Evolutionary conservation across 2,797 vertebrate species (phyloP).

Genomic region (Gallinago nigripennis): DNA sequence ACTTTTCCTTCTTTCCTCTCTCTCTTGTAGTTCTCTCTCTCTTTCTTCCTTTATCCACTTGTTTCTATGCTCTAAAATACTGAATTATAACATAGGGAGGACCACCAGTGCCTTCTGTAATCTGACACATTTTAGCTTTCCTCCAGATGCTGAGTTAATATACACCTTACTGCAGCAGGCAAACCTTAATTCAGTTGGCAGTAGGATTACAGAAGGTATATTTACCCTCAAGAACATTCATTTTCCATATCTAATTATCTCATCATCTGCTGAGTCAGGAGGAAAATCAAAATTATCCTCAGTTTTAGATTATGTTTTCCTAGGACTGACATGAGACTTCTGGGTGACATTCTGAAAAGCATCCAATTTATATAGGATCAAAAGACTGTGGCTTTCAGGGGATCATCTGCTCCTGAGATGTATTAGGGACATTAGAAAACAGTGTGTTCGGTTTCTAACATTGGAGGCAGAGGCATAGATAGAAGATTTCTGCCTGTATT

Average conservation of each 20-base stretch:
- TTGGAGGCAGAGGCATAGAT: neutral
- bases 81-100: neutral
- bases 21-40: neutral
- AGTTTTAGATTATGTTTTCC: neutral
- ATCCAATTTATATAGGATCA: constrained; percentile 23
- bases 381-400: constrained; percentile 18
- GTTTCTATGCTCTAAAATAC: neutral
- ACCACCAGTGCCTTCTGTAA: constrained; percentile 15
- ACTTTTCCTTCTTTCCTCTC: neutral
- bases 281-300: neutral
- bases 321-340: constrained; percentile 5
- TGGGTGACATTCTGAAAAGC: constrained; percentile 37
- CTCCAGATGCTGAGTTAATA: neutral
- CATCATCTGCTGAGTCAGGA: constrained; percentile 6
- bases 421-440: constrained; percentile 1
- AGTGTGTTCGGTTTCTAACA: neutral
- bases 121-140: neutral
- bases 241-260: constrained; percentile 44
- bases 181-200: constrained; percentile 14
- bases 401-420: constrained; percentile 1
- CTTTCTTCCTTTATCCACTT: neutral
- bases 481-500: neutral
- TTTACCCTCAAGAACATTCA: neutral
- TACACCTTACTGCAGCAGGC: neutral
- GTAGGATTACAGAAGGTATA: constrained; percentile 16